Evolutionary conservation across 2,888 invertebrate species (phyloP), one percentile per base, ranked within the genome.

Genomic region (Pachydiplax longipennis): DNA sequence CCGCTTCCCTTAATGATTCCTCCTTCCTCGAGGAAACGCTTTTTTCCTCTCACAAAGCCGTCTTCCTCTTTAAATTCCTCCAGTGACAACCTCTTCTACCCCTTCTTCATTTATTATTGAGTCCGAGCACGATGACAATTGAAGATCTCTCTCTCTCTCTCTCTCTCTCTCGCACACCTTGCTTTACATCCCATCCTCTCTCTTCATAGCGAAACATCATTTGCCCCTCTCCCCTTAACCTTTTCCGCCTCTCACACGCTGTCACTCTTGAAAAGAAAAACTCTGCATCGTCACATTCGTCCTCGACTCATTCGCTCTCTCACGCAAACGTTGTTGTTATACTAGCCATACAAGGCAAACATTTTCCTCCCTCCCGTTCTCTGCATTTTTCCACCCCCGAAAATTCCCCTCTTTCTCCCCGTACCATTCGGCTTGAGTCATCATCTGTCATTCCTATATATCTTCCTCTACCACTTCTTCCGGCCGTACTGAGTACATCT

Each of bases 121-220:
- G 87, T 87, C 87, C 87, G n/a, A 61, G 87, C 37, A 87, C 87
- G 35, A 58, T 58, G 87, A 87, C 87, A 37, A 87, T 65, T 87
- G 35, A 61, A 31, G 37, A 22, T 5, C 35, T 22, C 87, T 22
- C 61, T 18, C 25, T 18, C 58, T 12, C 58, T 31, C 48, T n/a
- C n/a, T n/a, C n/a, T n/a, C n/a, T n/a, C 22, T 22, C 82, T 31
- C 31, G 25, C 82, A 37, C 44, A 22, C 44, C 81, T n/a, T 12
- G 12, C 1, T n/a, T n/a, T n/a, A 13, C 22, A 4, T 48, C 44
- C 81, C 81, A n/a, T 40, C 53, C 48, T 82, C 31, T 25, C 25
- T 25, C 65, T 65, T n/a, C 65, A n/a, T 48, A 48, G 48, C 48
- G 48, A 48, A 48, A 48, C 81, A 12, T 13, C 53, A 3, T 31